Conservation (phyloP, 1,140 invertebrate species). For the Musca vetustissima region DNA sequence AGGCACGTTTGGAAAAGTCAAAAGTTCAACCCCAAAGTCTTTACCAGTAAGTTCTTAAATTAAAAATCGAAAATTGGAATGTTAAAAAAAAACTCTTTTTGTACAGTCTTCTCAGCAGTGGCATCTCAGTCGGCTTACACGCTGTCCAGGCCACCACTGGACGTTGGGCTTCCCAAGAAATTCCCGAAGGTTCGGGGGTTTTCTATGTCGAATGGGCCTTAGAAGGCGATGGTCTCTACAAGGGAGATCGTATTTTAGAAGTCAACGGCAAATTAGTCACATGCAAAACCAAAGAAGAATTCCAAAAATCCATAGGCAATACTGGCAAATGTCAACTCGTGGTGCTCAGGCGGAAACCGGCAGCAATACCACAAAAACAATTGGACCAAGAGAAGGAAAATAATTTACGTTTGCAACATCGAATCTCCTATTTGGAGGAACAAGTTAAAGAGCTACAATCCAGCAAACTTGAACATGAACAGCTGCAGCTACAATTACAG, state of each 20-base stretch:
- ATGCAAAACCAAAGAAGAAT: conserved; percentile 68
- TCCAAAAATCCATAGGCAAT: conserved; percentile 57
- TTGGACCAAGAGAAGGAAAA: conserved; percentile 64
- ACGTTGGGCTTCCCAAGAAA: conserved; percentile 59
- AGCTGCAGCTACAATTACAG: conserved; percentile 10
- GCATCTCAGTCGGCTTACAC: conserved; percentile 60
- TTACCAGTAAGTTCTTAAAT: conserved; percentile 29
- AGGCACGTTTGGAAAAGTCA: conserved; percentile 71
- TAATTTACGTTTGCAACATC: conserved; percentile 80
- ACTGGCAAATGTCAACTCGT: conserved; percentile 59
- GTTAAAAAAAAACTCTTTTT: not conserved
- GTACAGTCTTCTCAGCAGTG: conserved; percentile 47
- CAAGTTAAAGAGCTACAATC: conserved; percentile 72
- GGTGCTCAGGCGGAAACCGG: conserved; percentile 59
- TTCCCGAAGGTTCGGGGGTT: conserved; percentile 63
- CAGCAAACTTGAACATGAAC: conserved; percentile 40
- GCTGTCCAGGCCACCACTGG: conserved; percentile 69
- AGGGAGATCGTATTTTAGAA: conserved; percentile 81
- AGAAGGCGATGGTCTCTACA: conserved; percentile 70
- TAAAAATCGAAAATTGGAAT: not conserved
- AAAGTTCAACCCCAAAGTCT: conserved; percentile 48
- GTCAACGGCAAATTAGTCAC: conserved; percentile 79
- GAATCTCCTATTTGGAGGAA: conserved; percentile 86
- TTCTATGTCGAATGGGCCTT: conserved; percentile 75
- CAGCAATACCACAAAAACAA: conserved; percentile 42